Conservation (phyloP, 2,888 invertebrate genomes). For the Dynastes grantii region DNA sequence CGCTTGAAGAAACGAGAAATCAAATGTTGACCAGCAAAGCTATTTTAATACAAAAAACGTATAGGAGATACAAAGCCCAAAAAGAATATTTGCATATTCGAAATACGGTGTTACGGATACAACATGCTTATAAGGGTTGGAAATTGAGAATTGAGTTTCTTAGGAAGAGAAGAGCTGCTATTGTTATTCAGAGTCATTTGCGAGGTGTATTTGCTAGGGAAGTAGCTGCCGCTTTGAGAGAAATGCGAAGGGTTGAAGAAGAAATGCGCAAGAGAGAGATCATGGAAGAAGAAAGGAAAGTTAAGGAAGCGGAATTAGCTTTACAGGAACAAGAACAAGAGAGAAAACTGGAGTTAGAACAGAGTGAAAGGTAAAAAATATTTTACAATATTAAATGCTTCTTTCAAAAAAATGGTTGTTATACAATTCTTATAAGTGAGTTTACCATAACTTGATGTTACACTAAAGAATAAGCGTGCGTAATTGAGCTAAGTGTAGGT, state of each 20-base stretch:
- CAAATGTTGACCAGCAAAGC: conserved; percentile 81
- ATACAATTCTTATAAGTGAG: too few species aligned
- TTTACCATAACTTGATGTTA: too few species aligned
- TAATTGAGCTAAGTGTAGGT: too few species aligned
- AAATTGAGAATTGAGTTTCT: conserved; percentile 87
- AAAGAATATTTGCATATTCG: conserved; percentile 80
- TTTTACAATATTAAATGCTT: conserved; percentile 9
- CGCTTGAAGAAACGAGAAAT: conserved; percentile 86
- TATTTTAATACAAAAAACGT: conserved; percentile 82
- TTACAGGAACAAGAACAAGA: conserved; percentile 65
- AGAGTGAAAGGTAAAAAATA: conserved; percentile 75
- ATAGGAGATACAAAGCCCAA: conserved; percentile 78
- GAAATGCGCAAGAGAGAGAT: conserved; percentile 87
- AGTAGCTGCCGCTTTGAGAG: conserved; percentile 87
- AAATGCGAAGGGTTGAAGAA: conserved; percentile 89
- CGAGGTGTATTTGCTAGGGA: conserved; percentile 93
- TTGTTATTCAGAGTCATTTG: conserved; percentile 89
- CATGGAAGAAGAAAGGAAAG: conserved; percentile 80
- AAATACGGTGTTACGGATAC: conserved; percentile 82
- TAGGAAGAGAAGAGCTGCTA: conserved; percentile 85
- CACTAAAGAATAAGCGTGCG: too few species aligned
- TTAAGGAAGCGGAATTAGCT: conserved; percentile 74
- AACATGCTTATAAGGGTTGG: conserved; percentile 91
- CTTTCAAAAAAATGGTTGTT: too few species aligned
- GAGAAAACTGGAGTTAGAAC: conserved; percentile 75